Evolutionary conservation across 1,140 invertebrate genomes (phyloP).

Genomic region (Coelopa frigida): DNA sequence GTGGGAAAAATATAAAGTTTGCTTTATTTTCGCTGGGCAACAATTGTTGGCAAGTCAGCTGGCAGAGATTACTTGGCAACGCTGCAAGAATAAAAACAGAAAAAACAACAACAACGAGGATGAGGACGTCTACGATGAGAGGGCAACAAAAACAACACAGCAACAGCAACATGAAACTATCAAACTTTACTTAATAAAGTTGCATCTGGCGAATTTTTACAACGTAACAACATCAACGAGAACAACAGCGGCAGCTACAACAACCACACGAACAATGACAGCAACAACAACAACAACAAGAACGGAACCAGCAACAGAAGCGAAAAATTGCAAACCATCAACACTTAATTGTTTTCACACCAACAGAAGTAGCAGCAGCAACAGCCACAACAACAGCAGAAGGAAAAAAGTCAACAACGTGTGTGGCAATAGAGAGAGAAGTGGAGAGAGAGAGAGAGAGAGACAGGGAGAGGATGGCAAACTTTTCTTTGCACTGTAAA

Average conservation of each 20-base stretch:
- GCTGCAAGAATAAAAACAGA: no score
- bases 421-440: no score
- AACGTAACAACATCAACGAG: no score
- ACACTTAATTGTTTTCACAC: slow-evolving; percentile 4
- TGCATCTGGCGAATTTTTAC: slow-evolving; percentile 7
- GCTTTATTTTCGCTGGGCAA: no score
- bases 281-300: no score
- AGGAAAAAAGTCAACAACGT: not conserved
- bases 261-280: not conserved
- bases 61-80: slow-evolving; percentile 1
- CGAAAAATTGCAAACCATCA: slow-evolving; percentile 8
- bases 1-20: no score
- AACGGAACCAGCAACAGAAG: not conserved
- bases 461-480: not conserved
- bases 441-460: not conserved
- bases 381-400: not conserved
- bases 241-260: not conserved
- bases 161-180: no score
- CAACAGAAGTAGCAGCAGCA: no score
- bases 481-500: no score
- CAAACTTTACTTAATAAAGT: slow-evolving; percentile 12
- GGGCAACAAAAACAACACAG: no score
- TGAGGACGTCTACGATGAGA: no score
- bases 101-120: no score
- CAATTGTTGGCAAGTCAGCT: slow-evolving; percentile 12